These are phyloP conservation scores for Onychorhynchus coronatus DNA, from an alignment of 2,113 vertebrate genomes.

Conservation along the genomic window DNA sequence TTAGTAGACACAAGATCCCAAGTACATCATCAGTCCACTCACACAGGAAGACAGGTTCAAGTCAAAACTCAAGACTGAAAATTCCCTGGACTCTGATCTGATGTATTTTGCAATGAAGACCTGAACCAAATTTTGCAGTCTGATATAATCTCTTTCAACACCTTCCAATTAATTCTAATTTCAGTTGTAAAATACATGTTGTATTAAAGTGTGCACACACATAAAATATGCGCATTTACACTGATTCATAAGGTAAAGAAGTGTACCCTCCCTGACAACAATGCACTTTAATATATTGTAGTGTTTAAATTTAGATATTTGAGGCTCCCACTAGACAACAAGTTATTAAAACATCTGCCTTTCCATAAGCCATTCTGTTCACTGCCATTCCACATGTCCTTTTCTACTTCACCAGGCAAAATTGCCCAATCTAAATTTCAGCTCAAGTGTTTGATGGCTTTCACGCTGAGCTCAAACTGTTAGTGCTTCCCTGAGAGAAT, in stretches of 20 bases:
- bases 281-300: conserved; percentile 43
- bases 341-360: conserved; percentile 84
- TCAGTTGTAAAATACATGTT: neutral
- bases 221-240: neutral
- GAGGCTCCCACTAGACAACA: conserved; percentile 69
- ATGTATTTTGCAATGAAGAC: neutral
- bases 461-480: conserved; percentile 84
- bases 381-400: conserved; percentile 76
- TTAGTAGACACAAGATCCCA: neutral
- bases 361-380: conserved; percentile 76
- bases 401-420: conserved; percentile 84
- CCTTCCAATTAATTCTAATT: neutral
- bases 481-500: conserved; percentile 84
- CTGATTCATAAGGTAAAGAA: neutral
- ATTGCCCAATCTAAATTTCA: conserved; percentile 87
- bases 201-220: neutral
- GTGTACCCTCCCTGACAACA: neutral
- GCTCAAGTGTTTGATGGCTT: conserved; percentile 86
- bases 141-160: neutral
- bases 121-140: neutral
- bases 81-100: neutral
- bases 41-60: neutral
- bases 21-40: neutral
- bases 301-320: conserved; percentile 73
- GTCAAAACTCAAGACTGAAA: neutral